A percentile compares a stretch with the other conserved stretches of the same genome.
phyloP scores from a whole-genome alignment of 2,113 vertebrate species.

The Euleptes europaea region DNA sequence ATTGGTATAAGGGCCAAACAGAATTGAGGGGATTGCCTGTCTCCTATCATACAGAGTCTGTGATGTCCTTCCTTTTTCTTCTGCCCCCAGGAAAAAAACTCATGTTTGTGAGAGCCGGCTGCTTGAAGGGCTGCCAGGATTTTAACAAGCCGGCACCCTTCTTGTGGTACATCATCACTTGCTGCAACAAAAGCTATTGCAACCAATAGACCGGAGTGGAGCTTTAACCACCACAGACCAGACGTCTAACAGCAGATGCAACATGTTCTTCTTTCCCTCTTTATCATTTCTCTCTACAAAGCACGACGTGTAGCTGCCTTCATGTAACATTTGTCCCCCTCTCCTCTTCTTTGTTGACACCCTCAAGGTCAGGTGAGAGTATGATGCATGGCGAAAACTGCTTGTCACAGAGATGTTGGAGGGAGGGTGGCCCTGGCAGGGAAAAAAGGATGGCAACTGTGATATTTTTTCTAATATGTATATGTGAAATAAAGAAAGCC shows the following conservation, averaged over 20 bases:
- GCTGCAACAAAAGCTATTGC: not conserved
- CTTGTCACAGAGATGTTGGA: too few species aligned
- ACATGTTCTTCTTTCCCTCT: not conserved
- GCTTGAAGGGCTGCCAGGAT: not conserved
- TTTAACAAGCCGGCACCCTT: accelerated
- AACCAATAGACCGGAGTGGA: not conserved
- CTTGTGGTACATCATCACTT: not conserved
- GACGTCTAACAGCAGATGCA: not conserved
- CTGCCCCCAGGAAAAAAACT: accelerated
- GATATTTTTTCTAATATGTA: too few species aligned
- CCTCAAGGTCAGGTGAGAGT: too few species aligned
- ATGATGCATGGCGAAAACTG: too few species aligned
- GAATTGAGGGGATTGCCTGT: not conserved
- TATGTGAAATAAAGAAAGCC: too few species aligned
- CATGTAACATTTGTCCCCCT: not conserved
- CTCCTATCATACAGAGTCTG: not conserved
- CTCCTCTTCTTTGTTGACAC: not conserved
- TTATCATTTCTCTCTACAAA: not conserved
- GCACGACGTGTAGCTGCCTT: not conserved
- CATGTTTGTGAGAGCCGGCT: not conserved
- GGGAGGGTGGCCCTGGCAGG: too few species aligned
- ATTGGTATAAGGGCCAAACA: too few species aligned
- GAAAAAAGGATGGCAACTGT: too few species aligned
- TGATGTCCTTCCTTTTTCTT: not conserved
- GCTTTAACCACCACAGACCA: not conserved